Base-by-base conservation (phyloP, 2,888 invertebrate species). In the Adineta ricciae region DNA sequence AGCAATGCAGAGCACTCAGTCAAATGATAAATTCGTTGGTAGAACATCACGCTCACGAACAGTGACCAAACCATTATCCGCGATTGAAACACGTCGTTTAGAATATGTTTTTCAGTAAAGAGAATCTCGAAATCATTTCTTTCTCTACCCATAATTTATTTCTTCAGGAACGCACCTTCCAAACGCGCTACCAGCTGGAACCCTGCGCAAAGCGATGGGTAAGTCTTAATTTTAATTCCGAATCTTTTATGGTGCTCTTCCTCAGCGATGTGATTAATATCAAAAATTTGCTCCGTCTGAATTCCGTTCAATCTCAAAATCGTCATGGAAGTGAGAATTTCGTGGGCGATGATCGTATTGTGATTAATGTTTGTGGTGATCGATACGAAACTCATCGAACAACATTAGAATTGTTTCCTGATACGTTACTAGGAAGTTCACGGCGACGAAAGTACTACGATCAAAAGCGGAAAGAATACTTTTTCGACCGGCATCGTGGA, bases 311-410 rank as follows among this genome's bases (percentile, higher is more conserved):
- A 5, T 14, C 19, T 32, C 19, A 64, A 36, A 16, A 32, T 7
- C 32, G 14, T 19, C 19, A 16, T 19, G 3, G 5, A 32, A 64
- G 32, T 16, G 11, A 32, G 2, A 9, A 11, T 24, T n/a, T n/a
- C 3, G 38, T 36, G 41, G 38, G 7, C 1, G 9, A 78, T 41
- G n/a, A 32, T 27, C 83, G 50, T 50, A 41, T 83, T 50, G 8
- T 1, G 16, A 88, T 90, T 73, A 89, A 89, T 86, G 88, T 89
- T 36, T 88, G 88, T 84, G 90, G 90, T 4, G 88, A 89, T 86
- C 88, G 88, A 86, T 90, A 88, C 86, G 90, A 90, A 87, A 90
- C 90, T 19, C 90, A 90, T 86, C 86, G 89, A 21, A 87, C 89
- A 83, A 90, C 90, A 7, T 86, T 90, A 32, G 88, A 89, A 86